Conservation (phyloP, 2,888 invertebrate species). For the Monoplex corrugatus region DNA sequence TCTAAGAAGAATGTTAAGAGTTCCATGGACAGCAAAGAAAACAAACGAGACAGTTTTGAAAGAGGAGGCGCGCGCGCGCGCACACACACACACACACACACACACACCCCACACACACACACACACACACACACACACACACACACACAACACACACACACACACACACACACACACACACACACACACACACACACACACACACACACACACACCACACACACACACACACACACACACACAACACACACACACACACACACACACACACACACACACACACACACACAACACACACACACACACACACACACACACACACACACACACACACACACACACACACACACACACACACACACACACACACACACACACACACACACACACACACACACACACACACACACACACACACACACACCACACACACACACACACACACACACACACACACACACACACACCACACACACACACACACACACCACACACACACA, state of each 20-base stretch:
- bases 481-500: not conserved
- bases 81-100: too few relatives aligned
- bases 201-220: not conserved
- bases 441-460: not conserved
- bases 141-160: not conserved
- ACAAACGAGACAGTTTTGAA: too few relatives aligned
- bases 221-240: not conserved
- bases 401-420: too few relatives aligned
- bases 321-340: too few relatives aligned
- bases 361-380: slow-evolving; percentile 22
- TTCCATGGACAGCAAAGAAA: too few relatives aligned
- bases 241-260: not conserved
- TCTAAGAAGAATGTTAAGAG: too few relatives aligned
- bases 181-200: not conserved
- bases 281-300: not conserved
- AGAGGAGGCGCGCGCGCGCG: too few relatives aligned
- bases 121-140: not conserved
- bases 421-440: not conserved
- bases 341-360: not conserved
- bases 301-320: not conserved
- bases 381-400: not conserved
- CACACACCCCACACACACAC: too few relatives aligned
- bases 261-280: not conserved
- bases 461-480: slow-evolving; percentile 12
- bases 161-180: not conserved